Percentiles rank a stretch among this genome's conserved stretches.
These are phyloP conservation scores for Pycnonotus jocosus DNA, from an alignment of 2,113 vertebrate species.

Conservation along the genomic window DNA sequence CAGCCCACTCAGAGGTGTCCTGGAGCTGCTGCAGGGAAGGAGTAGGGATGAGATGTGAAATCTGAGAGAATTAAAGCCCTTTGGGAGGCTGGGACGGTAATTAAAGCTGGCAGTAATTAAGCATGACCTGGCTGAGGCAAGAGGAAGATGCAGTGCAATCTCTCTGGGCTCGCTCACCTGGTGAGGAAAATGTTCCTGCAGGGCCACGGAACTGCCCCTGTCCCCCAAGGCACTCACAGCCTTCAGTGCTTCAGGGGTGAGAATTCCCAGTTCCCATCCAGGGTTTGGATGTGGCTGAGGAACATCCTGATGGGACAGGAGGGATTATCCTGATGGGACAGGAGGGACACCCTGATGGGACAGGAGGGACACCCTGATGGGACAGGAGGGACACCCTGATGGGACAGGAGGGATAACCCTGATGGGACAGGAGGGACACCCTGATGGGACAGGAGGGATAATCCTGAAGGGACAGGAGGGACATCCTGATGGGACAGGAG, in stretches of 20 bases:
- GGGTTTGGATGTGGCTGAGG: fast-evolving
- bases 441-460: no score
- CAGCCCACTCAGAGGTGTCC: not conserved
- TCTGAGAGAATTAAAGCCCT: not conserved
- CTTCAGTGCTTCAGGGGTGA: fast-evolving
- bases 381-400: no score
- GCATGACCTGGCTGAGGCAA: not conserved
- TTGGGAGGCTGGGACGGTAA: slow-evolving; percentile 2
- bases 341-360: no score
- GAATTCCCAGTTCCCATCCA: fast-evolving
- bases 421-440: no score
- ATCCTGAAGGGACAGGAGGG: no score
- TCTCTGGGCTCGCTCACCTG: not conserved
- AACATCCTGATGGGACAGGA: no score
- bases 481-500: no score
- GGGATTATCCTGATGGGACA: no score
- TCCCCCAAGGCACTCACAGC: not conserved
- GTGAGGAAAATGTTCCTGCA: fast-evolving
- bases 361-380: no score
- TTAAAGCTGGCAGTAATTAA: slow-evolving; percentile 54
- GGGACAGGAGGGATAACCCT: no score
- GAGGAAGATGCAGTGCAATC: not conserved
- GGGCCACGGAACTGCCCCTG: fast-evolving
- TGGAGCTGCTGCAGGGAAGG: not conserved
- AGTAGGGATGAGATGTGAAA: not conserved